phyloP scores from a whole-genome alignment of 1,140 invertebrate genomes.

The Zaprionus ghesquierei region DNA sequence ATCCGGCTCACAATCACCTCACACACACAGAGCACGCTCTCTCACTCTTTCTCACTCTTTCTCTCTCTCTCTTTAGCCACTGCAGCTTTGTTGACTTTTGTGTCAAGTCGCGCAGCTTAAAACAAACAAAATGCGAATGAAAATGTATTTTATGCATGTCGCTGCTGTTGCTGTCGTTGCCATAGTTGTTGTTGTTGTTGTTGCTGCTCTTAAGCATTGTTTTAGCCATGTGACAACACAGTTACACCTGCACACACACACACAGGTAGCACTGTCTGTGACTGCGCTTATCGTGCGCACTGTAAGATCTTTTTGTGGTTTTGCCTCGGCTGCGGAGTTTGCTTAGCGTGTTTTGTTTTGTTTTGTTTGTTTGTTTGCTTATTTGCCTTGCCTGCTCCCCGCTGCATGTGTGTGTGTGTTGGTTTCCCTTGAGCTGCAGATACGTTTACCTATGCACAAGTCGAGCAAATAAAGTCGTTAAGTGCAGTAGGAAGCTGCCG shows the following conservation, averaged over 20 bases:
- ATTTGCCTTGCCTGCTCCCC: conserved; percentile 16
- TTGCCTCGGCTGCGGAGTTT: conserved; percentile 29
- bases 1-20: conserved; percentile 49
- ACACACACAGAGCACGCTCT: conserved; percentile 13
- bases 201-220: conserved; percentile 64
- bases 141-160: conserved; percentile 78
- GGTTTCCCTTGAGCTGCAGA: conserved; percentile 28
- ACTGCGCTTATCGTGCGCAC: conserved; percentile 22
- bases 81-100: conserved; percentile 69
- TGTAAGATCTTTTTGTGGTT: conserved; percentile 77
- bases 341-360: too few relatives aligned
- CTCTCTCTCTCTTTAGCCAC: neutral
- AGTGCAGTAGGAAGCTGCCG: conserved; percentile 40
- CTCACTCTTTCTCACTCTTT: conserved; percentile 10
- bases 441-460: conserved; percentile 67
- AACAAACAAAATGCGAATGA: conserved; percentile 78
- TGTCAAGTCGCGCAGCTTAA: conserved; percentile 75
- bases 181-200: conserved; percentile 36
- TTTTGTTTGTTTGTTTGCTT: conserved; percentile 46
- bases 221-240: conserved; percentile 65
- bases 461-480: conserved; percentile 75
- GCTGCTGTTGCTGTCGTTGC: conserved; percentile 53
- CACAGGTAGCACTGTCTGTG: conserved; percentile 4
- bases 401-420: conserved; percentile 35
- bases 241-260: conserved; percentile 45